These are phyloP conservation scores for Montipora cactus DNA, from an alignment of 64 coral and sea anemone species.

Conservation along the genomic window DNA sequence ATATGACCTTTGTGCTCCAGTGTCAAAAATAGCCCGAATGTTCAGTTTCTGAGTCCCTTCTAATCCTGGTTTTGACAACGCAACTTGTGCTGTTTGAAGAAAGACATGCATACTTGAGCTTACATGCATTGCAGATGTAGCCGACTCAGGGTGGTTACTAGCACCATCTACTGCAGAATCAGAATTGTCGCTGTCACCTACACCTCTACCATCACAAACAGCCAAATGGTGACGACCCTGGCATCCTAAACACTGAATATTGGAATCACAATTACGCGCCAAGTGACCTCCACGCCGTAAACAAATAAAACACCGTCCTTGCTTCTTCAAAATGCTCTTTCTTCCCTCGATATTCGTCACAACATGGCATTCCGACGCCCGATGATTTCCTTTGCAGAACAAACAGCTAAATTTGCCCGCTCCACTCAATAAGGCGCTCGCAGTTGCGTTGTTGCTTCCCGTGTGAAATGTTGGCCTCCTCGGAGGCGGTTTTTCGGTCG, in stretches of 20 bases:
- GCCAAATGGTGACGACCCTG: too few relatives aligned
- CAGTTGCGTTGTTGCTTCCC: too few relatives aligned
- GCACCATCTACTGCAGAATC: too few relatives aligned
- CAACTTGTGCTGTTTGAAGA: not conserved
- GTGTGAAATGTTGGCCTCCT: too few relatives aligned
- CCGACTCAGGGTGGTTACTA: not conserved
- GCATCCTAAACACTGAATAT: too few relatives aligned
- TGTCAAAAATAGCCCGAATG: conserved; percentile 4
- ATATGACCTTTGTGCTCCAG: conserved; percentile 2
- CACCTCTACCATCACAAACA: too few relatives aligned
- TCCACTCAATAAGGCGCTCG: not conserved
- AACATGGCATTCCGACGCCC: not conserved
- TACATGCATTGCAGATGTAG: not conserved
- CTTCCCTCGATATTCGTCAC: not conserved
- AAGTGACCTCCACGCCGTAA: not conserved
- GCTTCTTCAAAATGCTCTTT: not conserved
- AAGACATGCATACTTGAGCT: too few relatives aligned
- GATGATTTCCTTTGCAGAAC: not conserved
- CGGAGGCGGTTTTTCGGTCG: too few relatives aligned
- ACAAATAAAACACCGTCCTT: not conserved
- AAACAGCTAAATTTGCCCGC: not conserved
- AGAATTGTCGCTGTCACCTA: too few relatives aligned
- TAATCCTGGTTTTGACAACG: not conserved
- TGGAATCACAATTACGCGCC: too few relatives aligned
- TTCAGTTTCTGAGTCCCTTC: not conserved